Evolutionary conservation across 2,113 vertebrate species (phyloP).

Genomic region (Oxyura jamaicensis): DNA sequence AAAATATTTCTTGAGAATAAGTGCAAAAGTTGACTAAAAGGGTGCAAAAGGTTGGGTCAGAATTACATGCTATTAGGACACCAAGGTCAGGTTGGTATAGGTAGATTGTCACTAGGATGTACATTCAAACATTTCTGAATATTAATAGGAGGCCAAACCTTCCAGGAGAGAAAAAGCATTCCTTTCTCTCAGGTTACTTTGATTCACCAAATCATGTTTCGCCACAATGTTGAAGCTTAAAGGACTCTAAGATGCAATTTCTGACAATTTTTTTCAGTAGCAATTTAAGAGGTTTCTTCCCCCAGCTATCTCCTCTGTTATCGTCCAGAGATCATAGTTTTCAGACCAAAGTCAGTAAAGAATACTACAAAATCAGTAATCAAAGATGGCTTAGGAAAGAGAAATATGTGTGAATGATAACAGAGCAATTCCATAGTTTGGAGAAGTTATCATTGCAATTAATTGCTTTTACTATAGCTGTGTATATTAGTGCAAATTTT

Average conservation of each 20-base stretch:
- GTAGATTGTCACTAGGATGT: neutral
- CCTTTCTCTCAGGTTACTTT: neutral
- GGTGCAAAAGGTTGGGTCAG: neutral
- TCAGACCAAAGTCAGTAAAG: neutral
- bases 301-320: neutral
- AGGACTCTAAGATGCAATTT: neutral
- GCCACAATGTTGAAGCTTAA: neutral
- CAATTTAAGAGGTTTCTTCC: neutral
- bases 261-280: neutral
- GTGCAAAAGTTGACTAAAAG: neutral
- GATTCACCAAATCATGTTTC: neutral
- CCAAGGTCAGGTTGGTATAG: neutral
- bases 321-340: neutral
- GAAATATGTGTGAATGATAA: neutral
- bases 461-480: neutral
- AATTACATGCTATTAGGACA: neutral
- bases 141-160: neutral
- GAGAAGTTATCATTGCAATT: fast-evolving
- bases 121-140: neutral
- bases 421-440: neutral
- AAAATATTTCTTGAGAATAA: neutral
- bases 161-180: neutral
- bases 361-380: neutral
- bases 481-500: neutral
- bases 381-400: neutral